phyloP scores from a whole-genome alignment of 2,797 vertebrate genomes.

The Coregonus ussuriensis region DNA sequence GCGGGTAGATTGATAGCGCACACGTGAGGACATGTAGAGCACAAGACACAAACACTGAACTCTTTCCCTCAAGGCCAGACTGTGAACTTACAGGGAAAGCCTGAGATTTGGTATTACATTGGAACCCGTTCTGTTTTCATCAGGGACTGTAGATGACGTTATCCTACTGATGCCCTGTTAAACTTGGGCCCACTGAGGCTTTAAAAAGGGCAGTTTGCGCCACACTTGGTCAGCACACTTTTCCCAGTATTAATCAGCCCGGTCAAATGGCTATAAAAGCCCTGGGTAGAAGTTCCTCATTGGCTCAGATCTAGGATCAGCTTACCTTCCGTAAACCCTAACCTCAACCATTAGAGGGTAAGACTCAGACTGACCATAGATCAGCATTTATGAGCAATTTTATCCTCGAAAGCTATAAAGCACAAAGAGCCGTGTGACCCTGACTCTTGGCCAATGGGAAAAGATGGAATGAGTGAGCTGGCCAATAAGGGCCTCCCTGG shows the following conservation, averaged over 20 bases:
- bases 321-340: conserved; percentile 9
- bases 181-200: conserved; percentile 19
- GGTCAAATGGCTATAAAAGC: conserved; percentile 9
- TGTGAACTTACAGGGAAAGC: neutral
- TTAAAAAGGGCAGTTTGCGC: neutral
- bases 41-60: conserved; percentile 16
- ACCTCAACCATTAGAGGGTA: neutral
- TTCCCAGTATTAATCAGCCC: conserved; percentile 30
- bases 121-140: conserved; percentile 22
- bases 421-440: conserved; percentile 29
- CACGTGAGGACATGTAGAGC: conserved; percentile 64
- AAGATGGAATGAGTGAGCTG: neutral
- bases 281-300: neutral
- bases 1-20: conserved; percentile 48
- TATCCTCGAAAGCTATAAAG: conserved; percentile 39
- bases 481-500: conserved; percentile 38
- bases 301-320: conserved; percentile 16
- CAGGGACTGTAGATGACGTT: conserved; percentile 35
- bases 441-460: conserved; percentile 27
- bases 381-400: neutral
- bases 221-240: neutral
- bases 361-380: neutral
- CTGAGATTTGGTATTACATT: conserved; percentile 11
- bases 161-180: conserved; percentile 26
- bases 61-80: neutral